Evolutionary conservation across 2,113 vertebrate species (phyloP).

Genomic region (Leptobrachium ailaonicum): DNA sequence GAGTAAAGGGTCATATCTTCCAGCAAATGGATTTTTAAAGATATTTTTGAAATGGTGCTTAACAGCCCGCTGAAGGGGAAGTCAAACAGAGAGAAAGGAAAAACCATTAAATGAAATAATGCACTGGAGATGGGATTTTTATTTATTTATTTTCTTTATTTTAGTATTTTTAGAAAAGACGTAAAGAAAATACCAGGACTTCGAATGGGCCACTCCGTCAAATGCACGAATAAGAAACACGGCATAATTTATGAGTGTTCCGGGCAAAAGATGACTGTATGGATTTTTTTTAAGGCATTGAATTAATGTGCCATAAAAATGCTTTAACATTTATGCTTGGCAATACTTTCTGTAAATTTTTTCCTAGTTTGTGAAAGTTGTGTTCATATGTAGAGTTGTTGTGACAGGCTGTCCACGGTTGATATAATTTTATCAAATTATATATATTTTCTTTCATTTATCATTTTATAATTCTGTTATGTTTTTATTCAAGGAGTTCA

Average conservation of each 20-base stretch:
- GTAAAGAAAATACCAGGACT: conserved; percentile 59
- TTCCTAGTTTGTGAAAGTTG: conserved; percentile 46
- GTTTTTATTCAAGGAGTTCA: too few relatives aligned
- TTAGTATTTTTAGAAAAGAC: conserved; percentile 55
- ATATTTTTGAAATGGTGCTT: conserved; percentile 72
- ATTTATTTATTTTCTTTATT: conserved; percentile 4
- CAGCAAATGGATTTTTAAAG: conserved; percentile 73
- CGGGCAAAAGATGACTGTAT: conserved; percentile 63
- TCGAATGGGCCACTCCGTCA: conserved; percentile 55
- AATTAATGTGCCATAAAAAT: conserved; percentile 64
- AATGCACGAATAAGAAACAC: conserved; percentile 51
- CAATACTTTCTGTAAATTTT: conserved; percentile 51
- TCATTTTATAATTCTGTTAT: too few relatives aligned
- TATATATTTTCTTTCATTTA: too few relatives aligned
- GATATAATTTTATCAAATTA: background rate
- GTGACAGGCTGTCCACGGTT: background rate
- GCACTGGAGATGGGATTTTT: conserved; percentile 59
- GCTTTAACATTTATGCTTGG: conserved; percentile 63
- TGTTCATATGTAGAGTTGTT: conserved; percentile 5
- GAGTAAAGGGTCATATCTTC: conserved; percentile 61
- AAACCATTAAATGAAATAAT: conserved; percentile 63
- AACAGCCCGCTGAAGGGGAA: conserved; percentile 72
- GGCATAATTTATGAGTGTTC: conserved; percentile 69
- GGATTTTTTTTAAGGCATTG: conserved; percentile 63
- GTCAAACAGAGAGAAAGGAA: conserved; percentile 62